Base-by-base conservation (phyloP, 1,140 invertebrate genomes). In the Heterodera carotae region DNA sequence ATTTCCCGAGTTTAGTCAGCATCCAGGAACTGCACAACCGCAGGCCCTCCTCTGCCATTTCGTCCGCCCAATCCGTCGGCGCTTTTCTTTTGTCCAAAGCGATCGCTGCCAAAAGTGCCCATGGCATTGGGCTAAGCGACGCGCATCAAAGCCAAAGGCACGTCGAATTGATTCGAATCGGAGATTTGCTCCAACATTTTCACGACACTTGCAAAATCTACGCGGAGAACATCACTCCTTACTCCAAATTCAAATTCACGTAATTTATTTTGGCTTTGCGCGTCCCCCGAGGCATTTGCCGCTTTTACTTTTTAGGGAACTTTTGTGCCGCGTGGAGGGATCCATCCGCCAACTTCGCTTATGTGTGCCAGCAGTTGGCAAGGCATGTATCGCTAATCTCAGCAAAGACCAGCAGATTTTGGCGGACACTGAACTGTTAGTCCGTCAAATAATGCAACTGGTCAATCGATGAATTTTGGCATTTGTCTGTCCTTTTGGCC, bases 221-320 rank as follows among this genome's bases (percentile, higher is more conserved):
- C 73, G 85, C 85, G 5, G 85, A 87, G 66, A 85, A 87, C 72
- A 87, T 87, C 62, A 83, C 86, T 4, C 85, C 85, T n/a, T 85
- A 87, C 77, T 86, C 82, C 62, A 87, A 87, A 75, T 87, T 87
- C 73, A 71, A 82, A 53, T 87, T 81, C 71, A 78, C 83, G 85
- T 88, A 64, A 76, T 79, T n/a, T n/a, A 8, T 27, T 56, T 31
- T 33, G 18, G 29, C 22, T 18, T 31, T 53, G 18, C 34, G 3
- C 29, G 4, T 39, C 43, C 66, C 62, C 36, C 53, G 29, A 0
- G 27, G 22, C 27, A 25, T 12, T 43, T 12, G 12, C 12, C 48
- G n/a, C 39, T 56, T 60, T 62, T 27, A 2, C 64, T 73, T 31
- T 87, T 39, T 64, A 87, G 86, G 33, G 85, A 87, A 69, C 75